Evolutionary conservation across 2,888 invertebrate genomes (phyloP).

Genomic region (Cataglyphis altisquamis): DNA sequence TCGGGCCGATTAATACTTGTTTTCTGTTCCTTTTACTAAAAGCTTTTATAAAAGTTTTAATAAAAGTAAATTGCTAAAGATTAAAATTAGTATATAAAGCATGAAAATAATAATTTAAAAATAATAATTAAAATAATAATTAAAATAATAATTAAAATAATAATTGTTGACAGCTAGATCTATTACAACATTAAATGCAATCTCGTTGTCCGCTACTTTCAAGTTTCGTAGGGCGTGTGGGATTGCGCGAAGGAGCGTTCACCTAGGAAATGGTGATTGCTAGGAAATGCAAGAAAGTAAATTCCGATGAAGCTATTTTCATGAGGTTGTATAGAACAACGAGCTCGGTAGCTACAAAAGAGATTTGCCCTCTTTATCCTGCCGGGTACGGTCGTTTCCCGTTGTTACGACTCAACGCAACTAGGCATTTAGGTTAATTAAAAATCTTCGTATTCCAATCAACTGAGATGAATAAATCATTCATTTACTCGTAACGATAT

Average conservation of each 20-base stretch:
- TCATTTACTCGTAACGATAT: constrained; percentile 26
- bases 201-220: constrained; percentile 21
- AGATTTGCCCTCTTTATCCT: constrained; percentile 32
- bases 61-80: not conserved
- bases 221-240: constrained; percentile 11
- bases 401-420: constrained; percentile 37
- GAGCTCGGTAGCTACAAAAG: constrained; percentile 41
- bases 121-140: too few relatives aligned
- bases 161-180: not conserved
- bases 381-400: constrained; percentile 18
- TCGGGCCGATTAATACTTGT: not conserved
- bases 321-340: constrained; percentile 39
- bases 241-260: constrained; percentile 26
- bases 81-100: not conserved
- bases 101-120: constrained; percentile 1
- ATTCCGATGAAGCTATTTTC: constrained; percentile 40
- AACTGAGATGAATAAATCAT: constrained; percentile 7
- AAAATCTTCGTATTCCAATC: constrained; percentile 40
- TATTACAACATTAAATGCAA: constrained; percentile 23
- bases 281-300: constrained; percentile 40
- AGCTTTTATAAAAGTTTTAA: too few relatives aligned
- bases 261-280: constrained; percentile 48
- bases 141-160: too few relatives aligned
- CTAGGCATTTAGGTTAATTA: constrained; percentile 48
- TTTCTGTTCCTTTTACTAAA: not conserved